phyloP scores from a whole-genome alignment of 2,888 invertebrate species.

The Lasioglossum oenotherae region DNA sequence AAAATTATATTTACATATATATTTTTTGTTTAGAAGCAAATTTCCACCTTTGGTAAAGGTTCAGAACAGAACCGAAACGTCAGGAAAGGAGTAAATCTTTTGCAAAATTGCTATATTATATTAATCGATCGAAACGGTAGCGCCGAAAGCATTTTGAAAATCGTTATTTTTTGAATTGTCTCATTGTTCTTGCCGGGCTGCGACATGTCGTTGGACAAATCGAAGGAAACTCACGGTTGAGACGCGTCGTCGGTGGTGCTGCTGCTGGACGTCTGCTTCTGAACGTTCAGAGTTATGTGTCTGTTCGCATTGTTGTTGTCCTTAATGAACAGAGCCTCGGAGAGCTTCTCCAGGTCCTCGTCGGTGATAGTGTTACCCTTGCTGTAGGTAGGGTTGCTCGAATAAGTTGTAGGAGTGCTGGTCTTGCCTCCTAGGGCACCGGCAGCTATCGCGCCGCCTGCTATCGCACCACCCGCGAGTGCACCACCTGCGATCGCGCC shows the following conservation, averaged over 20 bases:
- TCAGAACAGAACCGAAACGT: too few species aligned
- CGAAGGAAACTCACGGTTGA: slow-evolving; percentile 87
- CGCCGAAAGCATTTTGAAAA: too few species aligned
- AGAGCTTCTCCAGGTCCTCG: slow-evolving; percentile 88
- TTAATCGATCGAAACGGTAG: too few species aligned
- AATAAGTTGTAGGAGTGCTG: slow-evolving; percentile 59
- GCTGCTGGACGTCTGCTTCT: slow-evolving; percentile 90
- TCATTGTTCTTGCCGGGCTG: too few species aligned
- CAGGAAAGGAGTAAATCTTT: too few species aligned
- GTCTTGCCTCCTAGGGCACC: slow-evolving; percentile 57
- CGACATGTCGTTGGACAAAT: background rate
- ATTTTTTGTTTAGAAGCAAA: too few species aligned
- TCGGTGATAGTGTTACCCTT: slow-evolving; percentile 86
- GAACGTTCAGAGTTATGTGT: slow-evolving; percentile 89
- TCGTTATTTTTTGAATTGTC: too few species aligned
- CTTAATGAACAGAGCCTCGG: slow-evolving; percentile 90
- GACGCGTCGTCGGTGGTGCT: slow-evolving; percentile 90
- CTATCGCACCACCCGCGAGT: slow-evolving; percentile 57
- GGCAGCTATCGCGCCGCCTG: slow-evolving; percentile 62
- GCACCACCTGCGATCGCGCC: slow-evolving; percentile 53
- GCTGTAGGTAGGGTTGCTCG: slow-evolving; percentile 80
- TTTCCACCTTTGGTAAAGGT: too few species aligned
- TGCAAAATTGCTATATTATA: too few species aligned
- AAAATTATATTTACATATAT: too few species aligned
- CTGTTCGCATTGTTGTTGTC: slow-evolving; percentile 91